Percentiles rank a stretch among this genome's conserved stretches.
Evolutionary conservation across 2,888 invertebrate species (phyloP).

Genomic region (Hirtodrosophila alboralis): DNA sequence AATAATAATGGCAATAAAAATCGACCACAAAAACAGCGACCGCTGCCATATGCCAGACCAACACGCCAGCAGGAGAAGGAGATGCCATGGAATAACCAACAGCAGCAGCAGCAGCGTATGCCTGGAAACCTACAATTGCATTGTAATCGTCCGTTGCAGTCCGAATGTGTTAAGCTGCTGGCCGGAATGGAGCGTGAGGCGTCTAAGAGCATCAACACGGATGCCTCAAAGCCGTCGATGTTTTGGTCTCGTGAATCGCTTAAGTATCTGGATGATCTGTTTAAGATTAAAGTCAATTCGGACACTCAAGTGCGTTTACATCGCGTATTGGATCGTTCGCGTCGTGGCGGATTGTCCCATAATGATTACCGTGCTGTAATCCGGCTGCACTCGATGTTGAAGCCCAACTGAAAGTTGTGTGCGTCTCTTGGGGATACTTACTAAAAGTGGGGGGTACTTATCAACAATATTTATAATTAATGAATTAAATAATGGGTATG

Average conservation of each 20-base stretch:
- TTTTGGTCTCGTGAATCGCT: slow-evolving; percentile 83
- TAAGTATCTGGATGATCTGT: slow-evolving; percentile 77
- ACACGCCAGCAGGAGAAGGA: background rate
- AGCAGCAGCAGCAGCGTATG: slow-evolving; percentile 45
- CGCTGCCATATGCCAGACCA: background rate
- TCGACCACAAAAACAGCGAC: slow-evolving; percentile 21
- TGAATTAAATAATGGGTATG: slow-evolving; percentile 44
- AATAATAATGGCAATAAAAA: slow-evolving; percentile 13
- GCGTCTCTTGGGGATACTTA: no score
- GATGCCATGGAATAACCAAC: slow-evolving; percentile 49
- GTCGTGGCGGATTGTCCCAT: slow-evolving; percentile 81
- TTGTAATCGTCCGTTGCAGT: slow-evolving; percentile 38
- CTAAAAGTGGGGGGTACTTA: slow-evolving; percentile 2
- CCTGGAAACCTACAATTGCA: slow-evolving; percentile 43
- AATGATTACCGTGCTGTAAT: slow-evolving; percentile 82
- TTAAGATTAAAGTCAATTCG: slow-evolving; percentile 49
- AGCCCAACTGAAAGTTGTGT: slow-evolving; percentile 36
- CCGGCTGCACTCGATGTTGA: slow-evolving; percentile 73
- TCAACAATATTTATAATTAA: slow-evolving; percentile 16
- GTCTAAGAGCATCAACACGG: slow-evolving; percentile 41
- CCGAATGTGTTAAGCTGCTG: slow-evolving; percentile 61
- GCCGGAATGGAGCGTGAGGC: slow-evolving; percentile 51
- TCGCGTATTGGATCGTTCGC: slow-evolving; percentile 77
- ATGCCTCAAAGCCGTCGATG: slow-evolving; percentile 63
- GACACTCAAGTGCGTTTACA: slow-evolving; percentile 67